Base-by-base conservation (phyloP, 2,797 vertebrate species). In the Glossophaga mutica region DNA sequence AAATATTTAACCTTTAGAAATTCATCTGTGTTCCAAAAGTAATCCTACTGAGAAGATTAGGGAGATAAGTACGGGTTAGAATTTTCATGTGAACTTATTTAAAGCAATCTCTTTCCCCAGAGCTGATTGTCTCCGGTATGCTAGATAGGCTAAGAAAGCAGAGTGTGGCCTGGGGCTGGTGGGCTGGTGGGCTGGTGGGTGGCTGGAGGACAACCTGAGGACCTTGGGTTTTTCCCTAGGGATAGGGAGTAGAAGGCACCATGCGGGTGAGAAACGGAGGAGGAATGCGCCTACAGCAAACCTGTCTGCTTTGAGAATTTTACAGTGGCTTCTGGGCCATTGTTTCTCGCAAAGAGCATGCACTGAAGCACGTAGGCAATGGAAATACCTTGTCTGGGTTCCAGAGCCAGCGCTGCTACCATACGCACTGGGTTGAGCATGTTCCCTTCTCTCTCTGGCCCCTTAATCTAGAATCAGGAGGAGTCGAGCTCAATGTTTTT, bases 1-100 rank as follows among this genome's bases (percentile, higher is more conserved):
- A 93, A 91, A 86, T 87, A 86, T 68, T 82, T 95, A 78, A 55
- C 29, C 52, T 93, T 85, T 93, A 94, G 74, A 97, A 88, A 79
- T 76, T 68, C 85, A 70, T 77, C 83, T 85, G 29, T n/a, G 79
- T 92, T 94, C 85, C 88, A 86, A 85, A 95, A 95, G 73, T 71
- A 95, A 95, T 46, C 24, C 79, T 42, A 67, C 68, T 46, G 29
- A 81, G 50, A 77, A 82, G 74, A 91, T 55, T 34, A 37, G 74
- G 78, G 29, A 94, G 52, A 73, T 86, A 73, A 86, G 22, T 39
- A 50, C 8, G 68, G 29, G 77, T 84, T 93, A 32, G 48, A 87
- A 78, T 77, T 84, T 87, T 73, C 81, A 55, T n/a, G 39, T 87
- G 46, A 59, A 87, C 84, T 68, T 55, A 24, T 73, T 95, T 89